phyloP scores from a whole-genome alignment of 23 tunicate genomes.

The Halocynthia roretzi region DNA sequence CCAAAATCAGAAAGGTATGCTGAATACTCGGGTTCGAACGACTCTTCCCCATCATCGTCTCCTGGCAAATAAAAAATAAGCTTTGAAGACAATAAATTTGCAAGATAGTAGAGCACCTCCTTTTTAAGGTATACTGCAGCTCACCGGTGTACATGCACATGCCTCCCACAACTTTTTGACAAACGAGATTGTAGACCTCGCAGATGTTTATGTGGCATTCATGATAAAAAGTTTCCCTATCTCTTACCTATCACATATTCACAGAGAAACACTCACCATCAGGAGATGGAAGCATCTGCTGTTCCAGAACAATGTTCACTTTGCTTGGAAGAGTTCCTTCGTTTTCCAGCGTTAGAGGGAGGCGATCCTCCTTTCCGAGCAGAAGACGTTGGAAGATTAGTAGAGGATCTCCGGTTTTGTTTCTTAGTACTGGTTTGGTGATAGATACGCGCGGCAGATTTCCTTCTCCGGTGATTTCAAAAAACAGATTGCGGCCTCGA shows the following conservation, averaged over 20 bases:
- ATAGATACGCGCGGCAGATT: conserved; percentile 77
- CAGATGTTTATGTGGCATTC: too few species aligned
- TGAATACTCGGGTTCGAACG: conserved; percentile 30
- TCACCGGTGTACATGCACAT: too few species aligned
- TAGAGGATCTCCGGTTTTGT: conserved; percentile 62
- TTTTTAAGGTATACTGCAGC: background rate
- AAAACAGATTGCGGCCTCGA: conserved; percentile 56
- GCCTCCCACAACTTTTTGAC: too few species aligned
- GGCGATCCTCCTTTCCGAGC: conserved; percentile 33
- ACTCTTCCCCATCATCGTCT: background rate
- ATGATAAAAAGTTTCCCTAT: too few species aligned
- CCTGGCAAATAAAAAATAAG: background rate
- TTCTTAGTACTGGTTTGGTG: conserved; percentile 47
- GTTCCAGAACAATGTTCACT: conserved; percentile 67
- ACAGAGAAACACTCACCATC: conserved; percentile 7
- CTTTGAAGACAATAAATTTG: too few species aligned
- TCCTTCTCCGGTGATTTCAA: conserved; percentile 92
- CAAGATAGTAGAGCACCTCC: background rate
- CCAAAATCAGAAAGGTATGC: conserved; percentile 42
- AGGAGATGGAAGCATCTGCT: conserved; percentile 13
- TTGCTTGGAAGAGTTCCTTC: conserved; percentile 81
- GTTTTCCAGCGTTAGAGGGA: conserved; percentile 63
- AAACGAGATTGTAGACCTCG: too few species aligned
- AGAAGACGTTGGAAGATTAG: conserved; percentile 69
- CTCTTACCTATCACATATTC: too few species aligned